Base-by-base conservation (phyloP, 2,797 vertebrate genomes). In the Sebastes melanostomus region DNA sequence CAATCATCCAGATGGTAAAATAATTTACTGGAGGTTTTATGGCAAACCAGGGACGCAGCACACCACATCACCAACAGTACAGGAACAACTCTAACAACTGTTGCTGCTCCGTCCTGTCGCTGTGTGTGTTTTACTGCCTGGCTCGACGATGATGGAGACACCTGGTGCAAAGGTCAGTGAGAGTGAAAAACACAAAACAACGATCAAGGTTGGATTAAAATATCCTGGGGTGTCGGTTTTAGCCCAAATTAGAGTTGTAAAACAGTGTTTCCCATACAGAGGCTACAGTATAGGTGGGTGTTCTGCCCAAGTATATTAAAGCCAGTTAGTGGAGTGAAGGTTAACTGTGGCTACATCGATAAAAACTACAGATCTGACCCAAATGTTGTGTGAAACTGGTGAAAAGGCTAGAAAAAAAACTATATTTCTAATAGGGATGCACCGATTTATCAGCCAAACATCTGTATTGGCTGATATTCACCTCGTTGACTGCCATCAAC, bases 1-100 rank as follows among this genome's bases (percentile, higher is more conserved):
- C 78, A 81, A 77, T 89, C 89, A 82, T 52, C 90, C 89, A 88
- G 90, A 93, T 90, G 86, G 87, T 80, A 80, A 90, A 86, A 89
- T 89, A 46, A 87, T 85, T 91, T 88, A 85, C 60, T 76, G 66
- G 63, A 71, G 69, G 66, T 85, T 92, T 92, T 86, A 91, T 75
- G 65, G 90, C 62, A 70, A 89, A 86, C 86, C 59, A 42, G 88
- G 80, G 90, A 84, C 46, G 20, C 46, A 20, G 66, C 72, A 77
- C 63, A 46, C n/a, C 66, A 59, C 52, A 60, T 66, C 46, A 77
- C 54, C 46, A 66, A 59, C 69, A 79, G 46, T 6, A 65, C 25
- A 66, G 32, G 4, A 60, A 80, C 0, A 50, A 36, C 34, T 54
- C 13, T 1, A 18, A 36, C 58, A 25, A 63, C 54, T 76, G 81